Base-by-base conservation (phyloP, 1,140 invertebrate species). In the Hycleus cichorii region DNA sequence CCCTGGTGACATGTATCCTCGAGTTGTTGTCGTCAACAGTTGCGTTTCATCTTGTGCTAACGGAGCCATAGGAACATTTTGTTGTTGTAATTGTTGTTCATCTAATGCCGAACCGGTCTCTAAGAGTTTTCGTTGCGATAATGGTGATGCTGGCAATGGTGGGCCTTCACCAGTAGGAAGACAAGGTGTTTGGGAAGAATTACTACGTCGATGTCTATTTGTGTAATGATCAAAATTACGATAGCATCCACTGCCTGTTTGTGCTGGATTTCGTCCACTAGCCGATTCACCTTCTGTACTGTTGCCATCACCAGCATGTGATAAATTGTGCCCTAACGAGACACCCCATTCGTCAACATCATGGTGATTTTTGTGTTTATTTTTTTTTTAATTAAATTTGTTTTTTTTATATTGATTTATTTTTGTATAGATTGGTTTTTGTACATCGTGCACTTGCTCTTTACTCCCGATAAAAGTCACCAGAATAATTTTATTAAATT, bases 291-390 rank as follows among this genome's bases (percentile, higher is more conserved):
- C 90, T 67, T 89, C 88, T 51, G 90, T 83, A 72, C 89, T 92
- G 78, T 87, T 90, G 58, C 86, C 89, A 72, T 94, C 91, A 32
- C 32, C 32, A 63, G 83, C 87, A 75, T 91, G 88, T 66, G 90
- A 90, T 82, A 91, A 82, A 80, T 92, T 91, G 81, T 93, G 90
- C 81, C 90, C 90, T 91, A 80, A 45, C 63, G 62, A 63, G 32
- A 32, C 32, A 32, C 32, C 32, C 32, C 32, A 32, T 32, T 32
- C 32, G 32, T 32, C 32, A 32, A 32, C 32, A 32, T 32, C 32
- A 32, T 32, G 32, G 7, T 32, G 32, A 18, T 18, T 18, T 18
- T 18, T 18, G 18, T 18, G 18, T 18, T 18, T 18, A 18, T 18
- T 32, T 32, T 32, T 32, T 5, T 32, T 32, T 1, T 3, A 5